Base-by-base conservation (phyloP, 2,797 vertebrate genomes). In the Thalassophryne amazonica region DNA sequence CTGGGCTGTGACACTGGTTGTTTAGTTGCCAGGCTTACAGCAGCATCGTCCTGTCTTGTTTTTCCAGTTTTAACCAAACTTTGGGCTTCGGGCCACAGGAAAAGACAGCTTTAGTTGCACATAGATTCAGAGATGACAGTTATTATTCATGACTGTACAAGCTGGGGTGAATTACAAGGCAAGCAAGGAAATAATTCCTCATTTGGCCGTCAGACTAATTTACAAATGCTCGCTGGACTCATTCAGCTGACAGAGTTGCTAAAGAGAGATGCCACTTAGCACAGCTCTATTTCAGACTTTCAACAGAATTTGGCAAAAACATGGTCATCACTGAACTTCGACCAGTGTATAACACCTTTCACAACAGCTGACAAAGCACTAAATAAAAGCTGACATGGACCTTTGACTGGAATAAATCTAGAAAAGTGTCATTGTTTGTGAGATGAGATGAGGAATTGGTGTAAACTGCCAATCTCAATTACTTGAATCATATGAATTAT, bases 161-260 rank as follows among this genome's bases (percentile, higher is more conserved):
- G 56, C 46, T 5, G 19, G 16, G 25, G 57, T 8, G 3, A 16
- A 36, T 47, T 10, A 37, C 38, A 28, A 63, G 33, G 38, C 37
- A 11, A 38, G 53, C 9, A 9, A n/a, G 46, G 56, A 32, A 81
- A 78, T 67, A 71, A 58, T 51, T 55, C 8, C 65, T 71, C 49
- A 16, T 81, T 63, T 61, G 50, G 37, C 1, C 23, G 7, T 1
- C 23, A 2, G 4, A 34, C 19, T 75, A 60, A 27, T 71, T 69
- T 38, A 25, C 52, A 21, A 15, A 31, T 12, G 35, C 45, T 62
- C 39, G 28, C 53, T 37, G 60, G 32, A 49, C 37, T 76, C 11
- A 16, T 72, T 61, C 67, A 40, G 23, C 14, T 12, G 56, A 74
- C 59, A 28, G 39, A 29, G 50, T 60, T 9, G 37, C 53, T 81